These are phyloP conservation scores for Chelon labrosus DNA, from an alignment of 2,797 vertebrate species.

Conservation along the genomic window DNA sequence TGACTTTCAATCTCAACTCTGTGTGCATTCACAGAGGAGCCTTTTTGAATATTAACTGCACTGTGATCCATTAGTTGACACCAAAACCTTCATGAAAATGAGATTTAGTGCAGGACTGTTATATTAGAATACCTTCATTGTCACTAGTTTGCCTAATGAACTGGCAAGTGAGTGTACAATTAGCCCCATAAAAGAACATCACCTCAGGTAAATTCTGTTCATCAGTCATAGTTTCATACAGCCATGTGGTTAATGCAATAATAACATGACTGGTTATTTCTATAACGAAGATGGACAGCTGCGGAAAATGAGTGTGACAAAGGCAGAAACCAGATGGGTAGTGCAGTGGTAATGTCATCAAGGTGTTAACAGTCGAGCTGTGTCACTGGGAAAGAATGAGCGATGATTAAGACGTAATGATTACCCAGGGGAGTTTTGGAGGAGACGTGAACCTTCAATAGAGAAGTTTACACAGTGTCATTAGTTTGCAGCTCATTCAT, in stretches of 20 bases:
- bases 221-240: conserved; percentile 24
- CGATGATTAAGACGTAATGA: conserved; percentile 23
- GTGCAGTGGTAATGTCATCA: conserved; percentile 38
- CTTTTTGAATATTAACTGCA: not conserved
- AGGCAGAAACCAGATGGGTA: conserved; percentile 35
- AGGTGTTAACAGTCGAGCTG: conserved; percentile 40
- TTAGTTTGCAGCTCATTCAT: conserved; percentile 1
- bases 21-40: not conserved
- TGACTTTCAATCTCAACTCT: not conserved
- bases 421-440: not conserved
- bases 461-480: not conserved
- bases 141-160: too few species aligned
- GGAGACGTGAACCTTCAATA: conserved; percentile 8
- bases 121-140: too few species aligned
- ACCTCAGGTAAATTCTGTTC: conserved; percentile 3
- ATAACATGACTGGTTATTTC: conserved; percentile 5
- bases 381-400: conserved; percentile 46
- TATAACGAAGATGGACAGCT: conserved; percentile 17
- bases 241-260: conserved; percentile 1
- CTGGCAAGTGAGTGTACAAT: not conserved
- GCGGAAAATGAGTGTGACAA: conserved; percentile 32
- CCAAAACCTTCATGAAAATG: too few species aligned
- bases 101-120: too few species aligned
- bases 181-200: not conserved
- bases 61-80: not conserved